These are phyloP conservation scores for Molossus alvarezi DNA, from an alignment of 2,797 vertebrate genomes.

Conservation along the genomic window DNA sequence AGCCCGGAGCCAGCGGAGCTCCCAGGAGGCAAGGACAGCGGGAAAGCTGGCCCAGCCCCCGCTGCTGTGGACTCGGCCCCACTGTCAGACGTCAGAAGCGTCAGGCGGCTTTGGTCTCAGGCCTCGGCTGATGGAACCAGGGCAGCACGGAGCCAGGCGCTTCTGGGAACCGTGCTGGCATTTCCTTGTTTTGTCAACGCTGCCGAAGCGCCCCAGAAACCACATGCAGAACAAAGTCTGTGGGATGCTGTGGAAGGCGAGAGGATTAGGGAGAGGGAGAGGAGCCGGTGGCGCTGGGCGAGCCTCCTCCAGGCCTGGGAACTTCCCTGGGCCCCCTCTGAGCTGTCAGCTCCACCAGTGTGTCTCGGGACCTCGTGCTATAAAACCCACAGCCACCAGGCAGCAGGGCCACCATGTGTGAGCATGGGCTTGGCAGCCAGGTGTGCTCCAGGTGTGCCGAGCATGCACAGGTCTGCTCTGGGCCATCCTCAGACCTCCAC, in stretches of 20 bases:
- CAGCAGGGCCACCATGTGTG: accelerated
- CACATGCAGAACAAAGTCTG: constrained; percentile 55
- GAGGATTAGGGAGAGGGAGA: constrained; percentile 34
- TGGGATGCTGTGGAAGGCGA: constrained; percentile 40
- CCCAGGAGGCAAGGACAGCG: constrained; percentile 68
- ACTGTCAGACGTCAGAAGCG: constrained; percentile 63
- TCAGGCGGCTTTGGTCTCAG: constrained; percentile 63
- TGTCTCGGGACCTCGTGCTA: accelerated
- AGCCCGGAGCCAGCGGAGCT: not conserved
- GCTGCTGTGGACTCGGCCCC: not conserved
- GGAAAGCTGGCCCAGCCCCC: constrained; percentile 10
- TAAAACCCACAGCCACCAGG: accelerated
- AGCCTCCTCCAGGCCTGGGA: constrained; percentile 60
- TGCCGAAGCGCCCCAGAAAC: not conserved
- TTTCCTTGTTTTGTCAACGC: constrained; percentile 21
- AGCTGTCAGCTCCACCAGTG: accelerated
- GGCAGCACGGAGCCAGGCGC: not conserved
- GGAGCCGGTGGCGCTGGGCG: accelerated
- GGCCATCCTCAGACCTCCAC: not conserved
- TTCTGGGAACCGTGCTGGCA: constrained; percentile 71
- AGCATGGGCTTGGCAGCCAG: accelerated
- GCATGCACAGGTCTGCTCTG: not conserved
- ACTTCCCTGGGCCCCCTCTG: not conserved
- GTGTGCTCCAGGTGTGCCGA: not conserved
- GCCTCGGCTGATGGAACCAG: not conserved